Conservation (phyloP, 2,797 vertebrate genomes). For the Scarus forsteni region DNA sequence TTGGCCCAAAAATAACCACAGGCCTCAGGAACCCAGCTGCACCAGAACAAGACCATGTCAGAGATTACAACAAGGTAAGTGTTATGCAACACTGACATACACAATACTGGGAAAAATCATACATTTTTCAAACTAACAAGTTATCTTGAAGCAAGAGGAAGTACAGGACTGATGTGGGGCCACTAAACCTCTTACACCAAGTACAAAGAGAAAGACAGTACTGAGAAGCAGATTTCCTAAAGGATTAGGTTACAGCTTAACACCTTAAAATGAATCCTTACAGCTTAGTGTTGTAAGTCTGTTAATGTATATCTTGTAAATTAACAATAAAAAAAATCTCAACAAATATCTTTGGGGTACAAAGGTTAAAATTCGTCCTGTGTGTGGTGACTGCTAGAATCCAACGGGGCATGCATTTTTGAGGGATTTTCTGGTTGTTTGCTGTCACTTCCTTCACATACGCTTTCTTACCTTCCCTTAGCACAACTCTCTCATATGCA, state of each 20-base stretch:
- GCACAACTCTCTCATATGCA: conserved; percentile 97
- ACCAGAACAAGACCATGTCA: conserved; percentile 20
- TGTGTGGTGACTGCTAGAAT: too few species aligned
- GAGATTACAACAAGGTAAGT: conserved; percentile 1
- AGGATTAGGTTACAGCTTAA: neutral
- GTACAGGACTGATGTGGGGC: neutral
- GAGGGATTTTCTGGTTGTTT: conserved; percentile 1
- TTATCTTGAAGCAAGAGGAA: neutral
- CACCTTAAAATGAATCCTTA: neutral
- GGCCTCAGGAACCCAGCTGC: conserved; percentile 98
- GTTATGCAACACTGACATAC: conserved; percentile 7
- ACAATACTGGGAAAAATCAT: neutral
- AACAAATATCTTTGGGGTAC: too few species aligned
- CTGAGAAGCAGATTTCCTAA: neutral
- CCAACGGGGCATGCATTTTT: neutral
- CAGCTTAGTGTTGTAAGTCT: neutral
- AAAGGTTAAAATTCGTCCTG: too few species aligned
- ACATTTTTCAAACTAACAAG: neutral
- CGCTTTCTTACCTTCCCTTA: conserved; percentile 91
- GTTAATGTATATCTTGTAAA: neutral
- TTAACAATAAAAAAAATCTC: too few species aligned
- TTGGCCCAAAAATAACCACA: conserved; percentile 97
- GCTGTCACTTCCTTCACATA: neutral
- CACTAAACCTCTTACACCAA: neutral
- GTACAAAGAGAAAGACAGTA: neutral